Percentiles rank a stretch among this genome's conserved stretches.
These are phyloP conservation scores for Phaethon lepturus DNA, from an alignment of 2,113 vertebrate genomes.

Conservation along the genomic window DNA sequence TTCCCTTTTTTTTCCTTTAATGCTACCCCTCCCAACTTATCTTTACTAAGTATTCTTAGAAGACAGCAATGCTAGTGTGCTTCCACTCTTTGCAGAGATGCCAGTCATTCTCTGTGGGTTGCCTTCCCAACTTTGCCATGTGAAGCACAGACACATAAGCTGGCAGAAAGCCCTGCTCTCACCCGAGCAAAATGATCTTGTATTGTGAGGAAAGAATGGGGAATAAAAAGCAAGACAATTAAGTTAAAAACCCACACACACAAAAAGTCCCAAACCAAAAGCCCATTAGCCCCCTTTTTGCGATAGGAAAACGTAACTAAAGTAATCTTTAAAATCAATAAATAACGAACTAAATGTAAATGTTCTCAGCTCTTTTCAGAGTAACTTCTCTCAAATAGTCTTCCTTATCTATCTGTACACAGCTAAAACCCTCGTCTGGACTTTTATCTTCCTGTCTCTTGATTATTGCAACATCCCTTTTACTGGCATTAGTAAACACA, in stretches of 20 bases:
- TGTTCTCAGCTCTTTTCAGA: not conserved
- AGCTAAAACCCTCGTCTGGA: not conserved
- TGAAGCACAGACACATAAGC: not conserved
- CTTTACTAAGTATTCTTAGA: not conserved
- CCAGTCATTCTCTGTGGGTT: not conserved
- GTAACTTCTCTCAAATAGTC: not conserved
- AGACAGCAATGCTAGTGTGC: rapidly evolving
- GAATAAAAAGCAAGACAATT: not conserved
- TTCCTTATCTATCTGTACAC: not conserved
- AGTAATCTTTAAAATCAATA: not conserved
- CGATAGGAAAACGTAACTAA: rapidly evolving
- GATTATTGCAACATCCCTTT: not conserved
- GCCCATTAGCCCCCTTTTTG: rapidly evolving
- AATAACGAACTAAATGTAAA: not conserved
- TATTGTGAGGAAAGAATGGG: rapidly evolving
- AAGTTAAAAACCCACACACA: not conserved
- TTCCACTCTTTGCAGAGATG: not conserved
- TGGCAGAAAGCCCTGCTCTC: not conserved
- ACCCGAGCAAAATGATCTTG: not conserved
- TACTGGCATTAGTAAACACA: not conserved
- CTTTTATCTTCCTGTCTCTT: not conserved
- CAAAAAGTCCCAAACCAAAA: not conserved
- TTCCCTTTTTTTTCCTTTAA: not conserved
- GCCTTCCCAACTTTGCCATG: not conserved
- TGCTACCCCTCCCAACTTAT: not conserved